Percentiles rank a stretch among this genome's conserved stretches.
These are phyloP conservation scores for Cyaniris semiargus DNA, from an alignment of 2,888 invertebrate genomes.

Conservation along the genomic window DNA sequence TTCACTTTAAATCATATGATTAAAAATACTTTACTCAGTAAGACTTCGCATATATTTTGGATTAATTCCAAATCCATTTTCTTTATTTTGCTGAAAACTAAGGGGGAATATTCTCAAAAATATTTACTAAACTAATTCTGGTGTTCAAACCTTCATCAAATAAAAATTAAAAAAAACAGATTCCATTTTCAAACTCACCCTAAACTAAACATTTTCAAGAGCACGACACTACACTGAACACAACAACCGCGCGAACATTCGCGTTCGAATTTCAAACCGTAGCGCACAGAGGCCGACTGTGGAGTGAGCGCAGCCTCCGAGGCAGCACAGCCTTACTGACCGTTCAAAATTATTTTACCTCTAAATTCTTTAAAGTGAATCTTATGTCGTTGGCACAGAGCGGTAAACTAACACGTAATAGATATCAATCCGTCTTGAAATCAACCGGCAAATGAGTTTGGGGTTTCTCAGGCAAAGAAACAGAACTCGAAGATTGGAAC, in stretches of 20 bases:
- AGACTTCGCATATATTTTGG: too few species aligned
- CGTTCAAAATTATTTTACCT: background rate
- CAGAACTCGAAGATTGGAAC: background rate
- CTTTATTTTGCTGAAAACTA: too few species aligned
- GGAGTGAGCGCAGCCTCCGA: conserved; percentile 17
- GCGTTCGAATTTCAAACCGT: background rate
- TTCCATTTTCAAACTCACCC: background rate
- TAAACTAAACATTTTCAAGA: conserved; percentile 22
- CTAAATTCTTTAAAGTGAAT: background rate
- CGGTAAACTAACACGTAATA: background rate
- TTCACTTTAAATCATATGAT: too few species aligned
- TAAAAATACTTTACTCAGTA: too few species aligned
- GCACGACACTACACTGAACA: conserved; percentile 21
- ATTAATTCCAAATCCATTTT: too few species aligned
- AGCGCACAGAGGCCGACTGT: conserved; percentile 9
- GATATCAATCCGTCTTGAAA: conserved; percentile 15
- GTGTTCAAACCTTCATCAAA: too few species aligned
- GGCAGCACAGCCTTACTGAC: conserved; percentile 15
- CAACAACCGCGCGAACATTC: background rate
- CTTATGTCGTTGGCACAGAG: background rate
- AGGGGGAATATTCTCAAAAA: too few species aligned
- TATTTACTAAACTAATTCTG: too few species aligned
- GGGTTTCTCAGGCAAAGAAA: background rate
- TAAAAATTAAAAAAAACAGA: background rate
- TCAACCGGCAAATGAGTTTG: conserved; percentile 25